Base-by-base conservation (phyloP, 2,113 vertebrate species). In the Eonycteris spelaea region DNA sequence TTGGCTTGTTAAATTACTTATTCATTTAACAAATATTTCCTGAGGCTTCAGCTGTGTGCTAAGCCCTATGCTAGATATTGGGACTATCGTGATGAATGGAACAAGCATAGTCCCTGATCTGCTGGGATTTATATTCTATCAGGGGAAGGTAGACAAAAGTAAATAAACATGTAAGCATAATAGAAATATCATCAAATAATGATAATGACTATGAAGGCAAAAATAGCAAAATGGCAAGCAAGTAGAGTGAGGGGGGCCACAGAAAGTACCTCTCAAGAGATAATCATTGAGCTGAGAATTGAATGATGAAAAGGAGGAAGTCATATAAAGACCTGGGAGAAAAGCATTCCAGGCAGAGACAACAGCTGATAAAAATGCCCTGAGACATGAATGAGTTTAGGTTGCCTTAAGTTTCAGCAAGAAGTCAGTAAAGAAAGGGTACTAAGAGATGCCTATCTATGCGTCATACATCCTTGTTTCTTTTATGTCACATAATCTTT, bases 141-240 rank as follows among this genome's bases (percentile, higher is more conserved):
- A 18, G 22, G 35, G n/a, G 9, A 53, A 6, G 2, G 16, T 33
- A 91, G 13, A 40, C 9, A 71, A 14, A 38, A 74, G 22, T 30
- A 85, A 91, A 90, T 30, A 85, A 91, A 90, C 21, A 59, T 55
- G 51, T n/a, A 87, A 53, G 7, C 33, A 43, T 57, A 33, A 59
- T 59, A 43, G 16, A 71, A 95, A 94, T 71, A 30, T 78, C 45
- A 35, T 79, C 33, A 86, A 92, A 53, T 89, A 86, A 90, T 83
- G 8, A 92, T 45, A 74, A 87, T 65, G 16, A 55, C 61, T 63
- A 43, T 68, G 35, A 91, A 48, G 11, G 68, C 40, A 94, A 91
- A 93, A 40, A 7, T 53, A 33, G 48, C 11, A 90, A 74, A 70
- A 61, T 70, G 18, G 40, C 51, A 70, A 68, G 9, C 19, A 79